Evolutionary conservation across 1,140 invertebrate species (phyloP).

Genomic region (Lucilia cuprina): DNA sequence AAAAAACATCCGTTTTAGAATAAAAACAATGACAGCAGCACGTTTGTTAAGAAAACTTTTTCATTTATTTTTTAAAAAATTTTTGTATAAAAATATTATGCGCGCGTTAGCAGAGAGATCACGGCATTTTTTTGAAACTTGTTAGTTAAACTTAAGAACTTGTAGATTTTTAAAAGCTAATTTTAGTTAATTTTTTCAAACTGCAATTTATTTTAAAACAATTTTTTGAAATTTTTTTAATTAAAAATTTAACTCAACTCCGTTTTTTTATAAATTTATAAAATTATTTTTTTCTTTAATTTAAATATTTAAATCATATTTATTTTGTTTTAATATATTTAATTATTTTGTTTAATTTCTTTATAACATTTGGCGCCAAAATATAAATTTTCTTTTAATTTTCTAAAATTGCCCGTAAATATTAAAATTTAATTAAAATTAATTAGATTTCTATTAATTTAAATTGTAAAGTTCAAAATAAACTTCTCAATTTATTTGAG

Average conservation of each 20-base stretch:
- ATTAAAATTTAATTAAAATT: no score
- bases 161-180: not conserved
- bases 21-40: not conserved
- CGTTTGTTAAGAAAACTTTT: not conserved
- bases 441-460: no score
- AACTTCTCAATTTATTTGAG: not conserved
- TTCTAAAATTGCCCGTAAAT: not conserved
- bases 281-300: not conserved
- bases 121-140: not conserved
- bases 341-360: not conserved
- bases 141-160: not conserved
- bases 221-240: slow-evolving; percentile 12
- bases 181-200: no score
- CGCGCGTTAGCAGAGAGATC: not conserved
- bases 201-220: not conserved
- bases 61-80: not conserved
- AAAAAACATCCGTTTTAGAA: slow-evolving; percentile 30
- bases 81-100: not conserved
- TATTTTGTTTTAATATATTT: no score
- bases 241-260: not conserved
- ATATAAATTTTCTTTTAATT: not conserved
- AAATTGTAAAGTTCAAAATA: not conserved
- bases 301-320: no score
- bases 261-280: not conserved
- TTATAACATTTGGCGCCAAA: slow-evolving; percentile 18